phyloP scores from a whole-genome alignment of 2,113 vertebrate species.

The Muscicapa adusta region DNA sequence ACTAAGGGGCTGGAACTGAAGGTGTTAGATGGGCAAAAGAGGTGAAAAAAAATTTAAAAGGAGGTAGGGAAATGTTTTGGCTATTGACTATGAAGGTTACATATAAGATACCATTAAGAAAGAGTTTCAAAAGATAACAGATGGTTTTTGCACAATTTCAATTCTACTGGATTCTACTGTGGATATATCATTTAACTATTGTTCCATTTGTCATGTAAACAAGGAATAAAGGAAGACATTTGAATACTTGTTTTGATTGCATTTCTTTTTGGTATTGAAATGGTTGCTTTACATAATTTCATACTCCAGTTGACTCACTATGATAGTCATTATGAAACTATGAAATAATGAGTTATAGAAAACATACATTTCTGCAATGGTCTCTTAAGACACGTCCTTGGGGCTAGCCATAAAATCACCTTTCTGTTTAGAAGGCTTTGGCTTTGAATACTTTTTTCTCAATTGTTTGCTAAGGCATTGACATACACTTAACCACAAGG shows the following conservation, averaged over 20 bases:
- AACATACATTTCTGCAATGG: neutral
- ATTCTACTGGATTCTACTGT: neutral
- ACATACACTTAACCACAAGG: neutral
- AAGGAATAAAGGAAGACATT: slow-evolving; percentile 24
- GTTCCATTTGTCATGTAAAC: slow-evolving; percentile 2
- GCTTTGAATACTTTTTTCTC: neutral
- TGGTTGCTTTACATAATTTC: neutral
- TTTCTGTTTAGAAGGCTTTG: neutral
- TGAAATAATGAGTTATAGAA: neutral
- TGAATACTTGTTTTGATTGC: neutral
- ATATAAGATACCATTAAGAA: neutral
- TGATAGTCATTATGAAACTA: neutral
- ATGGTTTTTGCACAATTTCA: slow-evolving; percentile 15
- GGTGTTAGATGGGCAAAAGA: neutral
- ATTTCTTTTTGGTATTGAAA: neutral
- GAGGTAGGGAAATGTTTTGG: neutral
- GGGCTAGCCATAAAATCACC: neutral
- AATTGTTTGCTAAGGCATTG: neutral
- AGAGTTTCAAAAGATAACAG: neutral
- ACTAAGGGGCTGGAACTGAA: neutral
- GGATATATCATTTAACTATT: neutral
- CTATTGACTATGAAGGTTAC: neutral
- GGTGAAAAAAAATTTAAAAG: neutral
- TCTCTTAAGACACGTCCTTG: neutral
- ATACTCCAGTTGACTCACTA: neutral